These are phyloP conservation scores for Lepeophtheirus nordmannii DNA, from an alignment of 2,888 invertebrate genomes.

Conservation along the genomic window DNA sequence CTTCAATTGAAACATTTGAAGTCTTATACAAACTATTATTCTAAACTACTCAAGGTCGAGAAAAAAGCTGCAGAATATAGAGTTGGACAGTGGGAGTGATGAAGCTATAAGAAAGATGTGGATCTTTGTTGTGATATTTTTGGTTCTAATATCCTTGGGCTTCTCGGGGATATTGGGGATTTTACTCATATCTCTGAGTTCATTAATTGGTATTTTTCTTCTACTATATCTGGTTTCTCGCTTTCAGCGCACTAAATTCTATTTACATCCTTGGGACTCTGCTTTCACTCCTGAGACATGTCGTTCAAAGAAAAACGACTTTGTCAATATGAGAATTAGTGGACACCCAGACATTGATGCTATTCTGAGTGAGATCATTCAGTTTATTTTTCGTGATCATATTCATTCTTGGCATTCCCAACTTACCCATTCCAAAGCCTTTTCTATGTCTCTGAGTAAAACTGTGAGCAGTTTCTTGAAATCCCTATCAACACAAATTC, in stretches of 20 bases:
- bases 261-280: not conserved
- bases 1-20: not conserved
- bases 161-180: not conserved
- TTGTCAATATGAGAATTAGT: not conserved
- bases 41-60: constrained; percentile 1
- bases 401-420: constrained; percentile 48
- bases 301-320: not conserved
- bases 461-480: constrained; percentile 37
- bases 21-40: not conserved
- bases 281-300: not conserved
- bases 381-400: constrained; percentile 63
- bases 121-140: not conserved
- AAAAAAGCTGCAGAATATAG: not conserved
- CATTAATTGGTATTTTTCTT: not conserved
- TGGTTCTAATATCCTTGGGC: not conserved
- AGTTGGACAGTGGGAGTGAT: not conserved
- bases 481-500: constrained; percentile 37
- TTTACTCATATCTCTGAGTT: not conserved
- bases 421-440: constrained; percentile 52
- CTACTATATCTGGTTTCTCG: constrained; percentile 1
- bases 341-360: constrained; percentile 48
- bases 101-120: not conserved
- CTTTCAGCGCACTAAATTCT: not conserved
- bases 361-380: constrained; percentile 63
- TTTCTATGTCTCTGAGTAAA: constrained; percentile 50